Percentiles rank a stretch among this genome's conserved stretches.
These are phyloP conservation scores for Hirtodrosophila trivittata DNA, from an alignment of 2,888 invertebrate genomes.

Conservation along the genomic window DNA sequence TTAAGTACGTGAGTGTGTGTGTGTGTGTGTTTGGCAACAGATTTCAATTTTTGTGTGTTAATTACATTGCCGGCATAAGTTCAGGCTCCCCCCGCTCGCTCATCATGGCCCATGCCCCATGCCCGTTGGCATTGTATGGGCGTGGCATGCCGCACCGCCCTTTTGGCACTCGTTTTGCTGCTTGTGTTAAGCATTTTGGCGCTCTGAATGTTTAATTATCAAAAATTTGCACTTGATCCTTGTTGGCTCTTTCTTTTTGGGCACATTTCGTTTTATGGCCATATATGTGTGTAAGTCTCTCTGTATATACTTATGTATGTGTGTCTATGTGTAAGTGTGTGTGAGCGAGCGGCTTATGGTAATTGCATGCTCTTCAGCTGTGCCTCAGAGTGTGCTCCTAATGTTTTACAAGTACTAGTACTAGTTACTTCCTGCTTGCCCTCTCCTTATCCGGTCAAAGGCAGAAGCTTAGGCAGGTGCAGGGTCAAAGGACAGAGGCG, in stretches of 20 bases:
- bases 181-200: constrained; percentile 75
- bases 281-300: constrained; percentile 12
- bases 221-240: constrained; percentile 75
- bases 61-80: constrained; percentile 74
- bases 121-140: constrained; percentile 51
- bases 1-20: constrained; percentile 16
- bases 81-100: constrained; percentile 32
- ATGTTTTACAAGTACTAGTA: constrained; percentile 62
- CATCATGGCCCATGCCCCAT: constrained; percentile 1
- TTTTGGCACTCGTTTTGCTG: constrained; percentile 41
- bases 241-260: constrained; percentile 53
- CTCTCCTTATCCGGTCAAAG: constrained; percentile 33
- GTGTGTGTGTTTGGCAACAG: constrained; percentile 61
- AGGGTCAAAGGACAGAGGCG: neutral
- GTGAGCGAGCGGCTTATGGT: constrained; percentile 57
- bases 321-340: constrained; percentile 17
- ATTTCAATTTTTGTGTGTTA: constrained; percentile 78
- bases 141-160: constrained; percentile 47
- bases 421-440: too few relatives aligned
- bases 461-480: neutral
- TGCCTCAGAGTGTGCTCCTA: too few relatives aligned
- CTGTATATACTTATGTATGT: constrained; percentile 20
- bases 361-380: constrained; percentile 51
- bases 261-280: constrained; percentile 53
- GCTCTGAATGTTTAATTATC: constrained; percentile 77